Conservation (phyloP, 2,888 invertebrate genomes). For the Allygus modestus region DNA sequence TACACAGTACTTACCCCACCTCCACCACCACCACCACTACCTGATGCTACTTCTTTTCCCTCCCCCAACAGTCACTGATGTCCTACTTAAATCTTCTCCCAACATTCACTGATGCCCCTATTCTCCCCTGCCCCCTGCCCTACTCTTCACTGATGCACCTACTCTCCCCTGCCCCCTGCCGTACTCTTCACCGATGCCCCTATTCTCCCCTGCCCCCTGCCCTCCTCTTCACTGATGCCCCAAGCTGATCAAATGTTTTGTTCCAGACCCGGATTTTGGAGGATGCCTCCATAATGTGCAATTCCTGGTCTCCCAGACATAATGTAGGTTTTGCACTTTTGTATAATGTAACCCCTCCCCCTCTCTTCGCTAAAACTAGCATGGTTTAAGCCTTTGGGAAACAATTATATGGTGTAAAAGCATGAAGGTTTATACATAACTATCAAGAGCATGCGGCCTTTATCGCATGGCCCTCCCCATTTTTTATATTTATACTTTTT, state of each 20-base stretch:
- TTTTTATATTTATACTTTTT: not conserved
- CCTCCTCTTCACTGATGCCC: not conserved
- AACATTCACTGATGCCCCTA: too few relatives aligned
- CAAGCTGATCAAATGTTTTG: constrained; percentile 65
- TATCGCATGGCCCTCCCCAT: not conserved
- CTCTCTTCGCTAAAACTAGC: not conserved
- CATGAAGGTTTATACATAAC: not conserved
- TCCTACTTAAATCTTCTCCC: too few relatives aligned
- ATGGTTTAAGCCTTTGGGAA: not conserved
- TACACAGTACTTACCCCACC: too few relatives aligned
- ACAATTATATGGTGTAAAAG: not conserved
- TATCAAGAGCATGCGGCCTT: not conserved
- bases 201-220: too few relatives aligned
- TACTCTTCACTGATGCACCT: too few relatives aligned
- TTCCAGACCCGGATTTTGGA: constrained; percentile 92
- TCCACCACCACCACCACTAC: too few relatives aligned
- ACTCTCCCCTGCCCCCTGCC: too few relatives aligned
- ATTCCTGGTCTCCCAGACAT: constrained; percentile 93
- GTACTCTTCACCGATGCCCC: too few relatives aligned
- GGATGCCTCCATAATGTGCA: constrained; percentile 94
- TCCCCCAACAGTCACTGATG: too few relatives aligned
- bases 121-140: too few relatives aligned
- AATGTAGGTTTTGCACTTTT: constrained; percentile 77
- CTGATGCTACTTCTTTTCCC: too few relatives aligned
- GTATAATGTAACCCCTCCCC: not conserved